These are phyloP conservation scores for Dynastes tityus DNA, from an alignment of 2,888 invertebrate genomes.

Conservation along the genomic window DNA sequence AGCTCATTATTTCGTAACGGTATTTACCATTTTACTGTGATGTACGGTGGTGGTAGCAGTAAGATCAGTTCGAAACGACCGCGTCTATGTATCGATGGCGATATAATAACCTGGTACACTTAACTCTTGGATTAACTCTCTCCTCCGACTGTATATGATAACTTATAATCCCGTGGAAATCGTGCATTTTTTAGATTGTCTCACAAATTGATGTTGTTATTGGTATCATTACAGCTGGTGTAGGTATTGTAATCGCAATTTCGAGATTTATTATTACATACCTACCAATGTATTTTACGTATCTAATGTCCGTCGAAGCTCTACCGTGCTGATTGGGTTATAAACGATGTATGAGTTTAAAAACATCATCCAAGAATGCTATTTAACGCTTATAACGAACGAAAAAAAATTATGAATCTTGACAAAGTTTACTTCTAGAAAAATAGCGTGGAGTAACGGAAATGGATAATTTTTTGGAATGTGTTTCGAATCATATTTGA, in stretches of 20 bases:
- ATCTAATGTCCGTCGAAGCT: slow-evolving; percentile 18
- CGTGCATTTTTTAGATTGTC: slow-evolving; percentile 40
- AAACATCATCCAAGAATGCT: not conserved
- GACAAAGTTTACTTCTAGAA: not conserved
- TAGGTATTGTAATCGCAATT: slow-evolving; percentile 43
- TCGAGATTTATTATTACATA: slow-evolving; percentile 41
- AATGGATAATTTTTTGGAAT: slow-evolving; percentile 25
- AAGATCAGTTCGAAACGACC: slow-evolving; percentile 2
- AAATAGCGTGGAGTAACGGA: slow-evolving; percentile 11
- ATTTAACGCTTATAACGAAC: slow-evolving; percentile 3
- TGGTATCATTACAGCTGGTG: slow-evolving; percentile 36
- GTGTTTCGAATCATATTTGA: slow-evolving; percentile 31
- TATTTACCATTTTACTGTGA: slow-evolving; percentile 39
- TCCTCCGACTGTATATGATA: slow-evolving; percentile 21
- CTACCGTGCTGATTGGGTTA: slow-evolving; percentile 9
- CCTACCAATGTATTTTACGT: slow-evolving; percentile 9
- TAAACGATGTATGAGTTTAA: slow-evolving; percentile 6
- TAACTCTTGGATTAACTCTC: slow-evolving; percentile 24
- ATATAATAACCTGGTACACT: slow-evolving; percentile 34
- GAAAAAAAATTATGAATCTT: not conserved
- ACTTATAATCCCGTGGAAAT: slow-evolving; percentile 41
- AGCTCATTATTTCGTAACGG: slow-evolving; percentile 45
- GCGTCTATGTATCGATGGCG: slow-evolving; percentile 9
- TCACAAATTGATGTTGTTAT: slow-evolving; percentile 41
- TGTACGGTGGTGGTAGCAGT: slow-evolving; percentile 30